Base-by-base conservation (phyloP, 1,140 invertebrate species). In the Ips nitidus region DNA sequence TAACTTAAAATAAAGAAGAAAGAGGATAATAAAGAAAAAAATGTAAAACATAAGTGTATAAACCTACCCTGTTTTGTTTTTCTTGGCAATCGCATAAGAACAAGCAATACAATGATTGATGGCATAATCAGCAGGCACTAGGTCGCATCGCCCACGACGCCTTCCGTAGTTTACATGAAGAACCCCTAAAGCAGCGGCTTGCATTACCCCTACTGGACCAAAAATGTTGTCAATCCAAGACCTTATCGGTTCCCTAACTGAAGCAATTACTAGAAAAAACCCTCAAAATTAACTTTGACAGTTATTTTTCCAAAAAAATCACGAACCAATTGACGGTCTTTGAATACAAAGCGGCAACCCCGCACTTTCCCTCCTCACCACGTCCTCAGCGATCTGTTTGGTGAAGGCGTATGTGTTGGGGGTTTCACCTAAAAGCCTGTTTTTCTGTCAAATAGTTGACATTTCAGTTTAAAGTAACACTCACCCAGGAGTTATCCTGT, bases 161-260 rank as follows among this genome's bases (percentile, higher is more conserved):
- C 87, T 79, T 42, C 85, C 83, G 43, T 84, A 81, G 71, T 90
- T 79, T 6, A 85, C 84, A 66, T 87, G 81, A 22, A 91, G 73
- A 2, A 91, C 71, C 3, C 90, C 90, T 67, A 87, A 85, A 5
- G 87, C 87, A 52, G 77, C 80, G 3, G 82, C 86, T 2, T 81
- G 78, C 1, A 86, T 64, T 2, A 84, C 76, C 5, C 85, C 90
- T 59, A 88, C 90, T 41, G 90, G 86, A 41, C 90, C 90, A 79
- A 89, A 91, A 57, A 89, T 81, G 79, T 92, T 93, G 77, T 93
- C 91, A 47, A 90, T 86, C 91, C 91, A 94, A 8, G 89, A 88
- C 2, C 76, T 71, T 8, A 84, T 63, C 41, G 85, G 85, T 74
- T 86, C 84, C 62, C 78, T 76, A 57, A 82, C 84, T 3, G 84